Base-by-base conservation (phyloP, 2,113 vertebrate genomes). In the Phalacrocorax carbo region DNA sequence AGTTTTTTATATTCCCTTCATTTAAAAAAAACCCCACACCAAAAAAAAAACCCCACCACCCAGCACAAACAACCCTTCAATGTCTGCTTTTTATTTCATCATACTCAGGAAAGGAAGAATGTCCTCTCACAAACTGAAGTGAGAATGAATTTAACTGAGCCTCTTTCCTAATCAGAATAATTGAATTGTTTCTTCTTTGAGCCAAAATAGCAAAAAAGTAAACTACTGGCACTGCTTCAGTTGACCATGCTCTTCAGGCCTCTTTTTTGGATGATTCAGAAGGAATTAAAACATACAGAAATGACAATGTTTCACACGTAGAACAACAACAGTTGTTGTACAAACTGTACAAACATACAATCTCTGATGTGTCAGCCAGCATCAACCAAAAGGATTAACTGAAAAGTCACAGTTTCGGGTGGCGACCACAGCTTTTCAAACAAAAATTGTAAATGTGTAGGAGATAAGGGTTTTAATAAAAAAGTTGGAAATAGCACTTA, bases 131-230 rank as follows among this genome's bases (percentile, higher is more conserved):
- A 15, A 78, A 71, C 4, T 78, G 88, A 86, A 81, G 69, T 8
- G 64, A 95, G 72, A 86, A 84, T 32, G 20, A 88, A 58, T 97
- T 90, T 92, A 77, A 85, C 68, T 46, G 42, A 93, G 42, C 30
- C 21, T 88, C 32, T 60, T 88, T 81, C 48, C 68, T 88, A 90
- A 90, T 88, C 72, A 78, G 69, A 81, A 48, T 90, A 94, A 95
- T 75, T 86, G 55, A 90, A 93, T 18, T 81, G 79, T 68, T 80
- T 69, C 42, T 93, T 73, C 90, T 80, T 88, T 36, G 77, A 96
- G 76, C n/a, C 85, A 93, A 92, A 94, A 48, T 40, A 85, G 48
- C 20, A 52, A 73, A 86, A 94, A 71, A 79, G 13, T 18, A 77
- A 93, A 86, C 58, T 80, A 16, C 25, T 80, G 46, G 30, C 79